Percentiles rank a stretch among this genome's conserved stretches.
phyloP scores from a whole-genome alignment of 2,797 vertebrate species.

The Kryptolebias ocellatus region DNA sequence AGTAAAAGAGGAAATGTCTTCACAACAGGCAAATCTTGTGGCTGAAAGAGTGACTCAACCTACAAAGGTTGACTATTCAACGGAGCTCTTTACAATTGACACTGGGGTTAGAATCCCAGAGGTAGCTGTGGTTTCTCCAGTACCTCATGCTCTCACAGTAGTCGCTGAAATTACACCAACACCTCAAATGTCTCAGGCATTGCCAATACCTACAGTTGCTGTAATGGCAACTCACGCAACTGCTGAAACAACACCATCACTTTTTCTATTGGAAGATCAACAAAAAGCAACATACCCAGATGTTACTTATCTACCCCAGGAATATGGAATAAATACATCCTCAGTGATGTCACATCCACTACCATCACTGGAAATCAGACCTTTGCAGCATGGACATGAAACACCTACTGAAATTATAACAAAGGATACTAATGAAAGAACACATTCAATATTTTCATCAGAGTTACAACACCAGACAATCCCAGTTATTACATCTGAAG shows the following conservation, averaged over 20 bases:
- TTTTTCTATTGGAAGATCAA: conserved; percentile 40
- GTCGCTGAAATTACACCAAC: conserved; percentile 27
- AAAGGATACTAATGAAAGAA: conserved; percentile 36
- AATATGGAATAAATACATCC: conserved; percentile 31
- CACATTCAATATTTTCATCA: conserved; percentile 40
- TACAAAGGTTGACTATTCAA: conserved; percentile 33
- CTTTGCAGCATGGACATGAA: conserved; percentile 54
- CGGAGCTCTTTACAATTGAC: conserved; percentile 43
- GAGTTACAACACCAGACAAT: conserved; percentile 52
- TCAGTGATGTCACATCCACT: conserved; percentile 49
- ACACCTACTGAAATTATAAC: conserved; percentile 44
- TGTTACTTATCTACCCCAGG: conserved; percentile 36
- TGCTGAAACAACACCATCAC: conserved; percentile 20
- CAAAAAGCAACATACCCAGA: conserved; percentile 46
- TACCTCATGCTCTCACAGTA: conserved; percentile 16
- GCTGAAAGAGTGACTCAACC: conserved; percentile 19
- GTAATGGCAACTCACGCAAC: conserved; percentile 15
- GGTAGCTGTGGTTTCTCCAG: conserved; percentile 38
- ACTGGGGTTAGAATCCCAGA: conserved; percentile 37
- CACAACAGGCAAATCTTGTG: conserved; percentile 24
- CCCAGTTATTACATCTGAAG: conserved; percentile 62
- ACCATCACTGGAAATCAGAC: conserved; percentile 42
- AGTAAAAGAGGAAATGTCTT: conserved; percentile 31
- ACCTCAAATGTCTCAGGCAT: conserved; percentile 11
- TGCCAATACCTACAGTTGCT: conserved; percentile 19